phyloP scores from a whole-genome alignment of 2,113 vertebrate species.

The Promerops cafer region DNA sequence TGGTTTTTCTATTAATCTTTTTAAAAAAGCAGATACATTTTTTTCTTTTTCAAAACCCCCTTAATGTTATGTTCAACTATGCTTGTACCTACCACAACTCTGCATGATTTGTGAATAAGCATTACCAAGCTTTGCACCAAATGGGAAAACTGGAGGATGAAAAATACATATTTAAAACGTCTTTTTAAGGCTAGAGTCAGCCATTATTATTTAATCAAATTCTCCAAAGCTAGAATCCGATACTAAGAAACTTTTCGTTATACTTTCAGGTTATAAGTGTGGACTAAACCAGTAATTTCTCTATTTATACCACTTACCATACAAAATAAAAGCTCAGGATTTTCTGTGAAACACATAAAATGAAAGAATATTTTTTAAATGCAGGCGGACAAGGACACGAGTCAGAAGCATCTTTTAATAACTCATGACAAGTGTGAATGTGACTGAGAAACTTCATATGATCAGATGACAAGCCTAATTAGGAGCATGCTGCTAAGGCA shows the following conservation, averaged over 20 bases:
- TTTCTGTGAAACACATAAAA: background rate
- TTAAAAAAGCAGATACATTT: background rate
- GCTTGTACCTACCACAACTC: background rate
- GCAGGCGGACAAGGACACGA: background rate
- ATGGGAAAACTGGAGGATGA: background rate
- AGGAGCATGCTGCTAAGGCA: background rate
- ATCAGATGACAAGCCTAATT: background rate
- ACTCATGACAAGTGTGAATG: background rate
- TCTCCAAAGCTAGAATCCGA: background rate
- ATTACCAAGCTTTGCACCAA: background rate
- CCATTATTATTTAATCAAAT: background rate
- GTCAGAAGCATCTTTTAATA: background rate
- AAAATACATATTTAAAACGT: background rate
- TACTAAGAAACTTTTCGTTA: background rate
- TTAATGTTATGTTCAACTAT: background rate
- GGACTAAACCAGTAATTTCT: background rate
- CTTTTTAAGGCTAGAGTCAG: background rate
- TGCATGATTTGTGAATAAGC: background rate
- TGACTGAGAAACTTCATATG: background rate
- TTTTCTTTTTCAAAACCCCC: background rate
- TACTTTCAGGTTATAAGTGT: background rate
- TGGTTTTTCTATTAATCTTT: background rate
- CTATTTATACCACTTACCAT: background rate
- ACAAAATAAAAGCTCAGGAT: background rate
- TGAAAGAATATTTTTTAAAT: background rate